phyloP scores from a whole-genome alignment of 2,113 vertebrate genomes.

The Pygoscelis adeliae region DNA sequence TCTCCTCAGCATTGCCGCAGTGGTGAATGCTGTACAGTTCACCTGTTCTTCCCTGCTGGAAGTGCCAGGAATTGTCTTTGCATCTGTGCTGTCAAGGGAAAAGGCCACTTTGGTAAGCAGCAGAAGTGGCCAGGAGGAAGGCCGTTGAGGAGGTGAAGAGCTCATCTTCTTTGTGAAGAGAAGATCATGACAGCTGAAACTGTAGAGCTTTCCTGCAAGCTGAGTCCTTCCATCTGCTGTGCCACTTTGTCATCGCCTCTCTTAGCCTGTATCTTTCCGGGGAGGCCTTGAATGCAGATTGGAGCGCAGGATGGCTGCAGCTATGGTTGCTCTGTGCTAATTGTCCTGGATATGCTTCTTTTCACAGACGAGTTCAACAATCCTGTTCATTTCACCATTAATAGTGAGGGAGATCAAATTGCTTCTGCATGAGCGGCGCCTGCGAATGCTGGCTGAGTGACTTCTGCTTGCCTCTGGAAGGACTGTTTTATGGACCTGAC shows the following conservation, averaged over 20 bases:
- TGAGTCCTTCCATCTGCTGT: neutral
- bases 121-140: neutral
- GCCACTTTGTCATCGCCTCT: neutral
- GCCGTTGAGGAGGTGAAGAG: neutral
- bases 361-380: constrained; percentile 85
- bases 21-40: neutral
- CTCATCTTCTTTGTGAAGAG: neutral
- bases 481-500: neutral
- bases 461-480: neutral
- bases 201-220: neutral
- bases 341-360: neutral
- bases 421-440: constrained; percentile 74
- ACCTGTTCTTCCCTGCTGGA: neutral
- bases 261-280: neutral
- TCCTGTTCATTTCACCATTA: constrained; percentile 88
- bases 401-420: constrained; percentile 78
- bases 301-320: neutral
- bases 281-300: neutral
- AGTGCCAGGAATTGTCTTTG: neutral
- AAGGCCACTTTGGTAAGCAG: neutral
- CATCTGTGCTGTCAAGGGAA: neutral
- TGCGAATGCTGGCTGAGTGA: constrained; percentile 61
- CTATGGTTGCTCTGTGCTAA: neutral
- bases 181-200: neutral
- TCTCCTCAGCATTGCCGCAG: neutral